A percentile compares a stretch with the other conserved stretches of the same genome.
phyloP scores from a whole-genome alignment of 2,888 invertebrate genomes.

The Pristionchus mayeri region DNA sequence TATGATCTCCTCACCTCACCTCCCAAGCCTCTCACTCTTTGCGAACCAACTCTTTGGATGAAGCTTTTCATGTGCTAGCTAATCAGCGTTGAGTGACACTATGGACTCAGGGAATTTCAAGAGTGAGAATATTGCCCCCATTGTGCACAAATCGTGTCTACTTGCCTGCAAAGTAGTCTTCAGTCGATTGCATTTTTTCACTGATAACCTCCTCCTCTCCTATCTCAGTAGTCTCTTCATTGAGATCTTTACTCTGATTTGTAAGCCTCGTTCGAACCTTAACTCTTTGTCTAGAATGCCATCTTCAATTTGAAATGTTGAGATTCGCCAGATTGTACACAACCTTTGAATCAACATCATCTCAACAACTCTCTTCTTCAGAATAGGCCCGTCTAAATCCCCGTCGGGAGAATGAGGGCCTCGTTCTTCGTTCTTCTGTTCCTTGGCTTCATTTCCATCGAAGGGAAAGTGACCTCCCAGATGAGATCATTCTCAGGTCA shows the following conservation, averaged over 20 bases:
- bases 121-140: not conserved
- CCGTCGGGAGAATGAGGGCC: not conserved
- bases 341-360: not conserved
- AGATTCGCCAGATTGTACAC: no score
- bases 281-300: not conserved
- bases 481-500: not conserved
- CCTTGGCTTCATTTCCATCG: not conserved
- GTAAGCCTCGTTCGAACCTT: not conserved
- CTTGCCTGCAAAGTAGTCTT: not conserved
- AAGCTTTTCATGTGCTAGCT: not conserved
- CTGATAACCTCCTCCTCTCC: constrained; percentile 16
- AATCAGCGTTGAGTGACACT: not conserved
- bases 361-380: not conserved
- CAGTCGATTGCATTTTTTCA: not conserved
- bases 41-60: not conserved
- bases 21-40: not conserved
- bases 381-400: constrained; percentile 6
- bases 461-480: not conserved
- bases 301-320: no score
- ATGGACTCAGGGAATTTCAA: not conserved
- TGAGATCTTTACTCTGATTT: constrained; percentile 15
- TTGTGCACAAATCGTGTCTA: not conserved
- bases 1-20: not conserved
- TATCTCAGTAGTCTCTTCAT: not conserved
- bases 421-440: not conserved